Conservation (phyloP, 1,140 invertebrate species). For the Pseudomyrmex flavicornis region DNA sequence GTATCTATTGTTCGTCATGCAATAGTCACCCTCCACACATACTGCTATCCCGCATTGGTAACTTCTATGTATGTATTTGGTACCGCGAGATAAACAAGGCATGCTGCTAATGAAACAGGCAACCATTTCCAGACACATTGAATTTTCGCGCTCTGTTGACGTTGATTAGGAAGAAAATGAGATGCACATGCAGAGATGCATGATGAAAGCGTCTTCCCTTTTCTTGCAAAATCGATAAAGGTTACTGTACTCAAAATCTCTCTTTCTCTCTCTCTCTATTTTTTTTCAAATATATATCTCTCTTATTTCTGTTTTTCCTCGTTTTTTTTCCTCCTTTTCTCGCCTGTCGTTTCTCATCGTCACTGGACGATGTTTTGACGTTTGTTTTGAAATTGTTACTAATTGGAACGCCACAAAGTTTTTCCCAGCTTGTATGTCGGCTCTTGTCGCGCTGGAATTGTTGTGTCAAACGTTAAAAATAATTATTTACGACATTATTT, state of each 20-base stretch:
- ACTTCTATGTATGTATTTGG: neutral
- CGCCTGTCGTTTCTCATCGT: conserved; percentile 12
- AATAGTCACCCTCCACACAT: conserved; percentile 43
- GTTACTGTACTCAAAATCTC: neutral
- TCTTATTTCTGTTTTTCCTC: neutral
- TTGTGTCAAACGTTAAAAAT: conserved; percentile 37
- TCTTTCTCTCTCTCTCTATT: neutral
- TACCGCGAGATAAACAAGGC: no score
- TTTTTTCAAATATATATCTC: neutral
- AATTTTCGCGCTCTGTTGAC: no score
- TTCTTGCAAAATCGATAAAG: no score
- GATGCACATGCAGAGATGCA: no score
- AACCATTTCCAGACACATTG: no score
- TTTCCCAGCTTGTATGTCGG: neutral
- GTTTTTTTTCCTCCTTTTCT: neutral
- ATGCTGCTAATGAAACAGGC: no score
- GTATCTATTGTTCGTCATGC: conserved; percentile 51
- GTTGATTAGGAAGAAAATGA: no score
- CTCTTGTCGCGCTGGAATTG: neutral
- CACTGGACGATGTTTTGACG: conserved; percentile 55
- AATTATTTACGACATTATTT: conserved; percentile 39
- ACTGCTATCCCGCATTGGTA: neutral
- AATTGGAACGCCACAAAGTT: conserved; percentile 61
- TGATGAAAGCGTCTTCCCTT: no score
- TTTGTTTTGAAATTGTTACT: conserved; percentile 65